Evolutionary conservation across 1,140 invertebrate genomes (phyloP), one percentile per base, ranked within the genome.

Genomic region (Drosophila auraria): DNA sequence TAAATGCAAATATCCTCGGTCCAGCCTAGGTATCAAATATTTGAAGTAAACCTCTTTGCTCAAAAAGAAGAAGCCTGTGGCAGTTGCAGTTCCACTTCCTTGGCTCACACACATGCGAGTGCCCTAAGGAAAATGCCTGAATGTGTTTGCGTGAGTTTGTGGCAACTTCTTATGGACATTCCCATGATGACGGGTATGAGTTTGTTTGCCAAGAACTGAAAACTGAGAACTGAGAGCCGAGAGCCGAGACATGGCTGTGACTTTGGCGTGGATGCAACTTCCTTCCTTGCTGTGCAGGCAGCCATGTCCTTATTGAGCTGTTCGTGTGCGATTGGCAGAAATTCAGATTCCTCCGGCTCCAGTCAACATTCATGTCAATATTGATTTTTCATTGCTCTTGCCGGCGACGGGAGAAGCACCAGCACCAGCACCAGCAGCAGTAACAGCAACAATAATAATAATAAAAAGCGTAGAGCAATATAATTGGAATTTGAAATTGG

Each of bases 401-500:
- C 53, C 53, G 57, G 66, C 65, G 70, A 61, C 82, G 14, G 20
- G 14, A 2, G 53, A 40, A 78, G 42, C 33, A 59, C 47, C 68
- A 82, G 50, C 56, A 64, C 51, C 47, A 72, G 30, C 38, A 59
- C 8, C 53, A 58, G 20, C 33, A 78, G 15, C 58, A 83, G 17
- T 36, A 76, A 62, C 54, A 77, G 68, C 33, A 71, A 84, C 66
- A 81, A 87, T 78, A 87, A 87, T 80, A 87, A 82, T 89, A 90
- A 87, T 83, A 83, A 89, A 90, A 90, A 90, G 81, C 86, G 84
- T 89, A 90, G 59, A 84, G 84, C 81, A 82, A 90, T 90, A 90
- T 90, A 90, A 90, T 90, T 90, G 86, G 87, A 90, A 91, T 90
- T 90, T 90, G 79, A 90, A 90, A 90, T 90, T 90, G 84, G 78